A percentile compares a stretch with the other conserved stretches of the same genome.
Conservation (phyloP, 1,140 invertebrate species). For the Megalopta genalis region DNA sequence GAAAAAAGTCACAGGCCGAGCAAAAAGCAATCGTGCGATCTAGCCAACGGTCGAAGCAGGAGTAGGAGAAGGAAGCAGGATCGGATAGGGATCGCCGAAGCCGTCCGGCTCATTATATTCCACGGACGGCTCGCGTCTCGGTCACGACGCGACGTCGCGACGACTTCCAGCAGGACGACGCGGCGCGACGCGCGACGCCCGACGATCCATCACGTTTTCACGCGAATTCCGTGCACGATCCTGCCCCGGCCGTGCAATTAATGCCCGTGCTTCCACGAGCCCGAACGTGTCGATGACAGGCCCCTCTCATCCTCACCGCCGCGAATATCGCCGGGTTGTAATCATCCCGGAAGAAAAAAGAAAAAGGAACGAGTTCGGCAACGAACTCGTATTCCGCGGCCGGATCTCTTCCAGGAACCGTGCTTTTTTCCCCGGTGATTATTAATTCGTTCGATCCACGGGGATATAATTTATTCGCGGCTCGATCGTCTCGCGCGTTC, state of each 20-base stretch:
- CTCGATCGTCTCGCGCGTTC: neutral
- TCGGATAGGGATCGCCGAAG: slow-evolving; percentile 41
- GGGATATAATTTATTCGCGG: slow-evolving; percentile 38
- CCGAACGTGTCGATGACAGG: slow-evolving; percentile 12
- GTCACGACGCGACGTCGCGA: slow-evolving; percentile 48
- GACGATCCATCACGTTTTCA: slow-evolving; percentile 63
- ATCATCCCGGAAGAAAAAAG: neutral
- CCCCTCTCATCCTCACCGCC: too few relatives aligned
- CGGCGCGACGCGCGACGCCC: too few relatives aligned
- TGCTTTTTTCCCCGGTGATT: slow-evolving; percentile 7
- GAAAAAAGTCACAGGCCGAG: neutral
- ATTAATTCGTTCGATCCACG: slow-evolving; percentile 28
- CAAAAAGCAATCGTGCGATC: neutral
- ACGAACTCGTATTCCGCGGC: neutral
- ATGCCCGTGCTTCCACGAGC: slow-evolving; percentile 23
- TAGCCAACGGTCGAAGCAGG: neutral
- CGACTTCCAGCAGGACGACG: slow-evolving; percentile 44
- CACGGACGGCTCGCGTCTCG: slow-evolving; percentile 38
- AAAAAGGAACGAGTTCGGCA: too few relatives aligned
- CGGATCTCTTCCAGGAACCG: slow-evolving; percentile 13
- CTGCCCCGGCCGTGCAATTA: slow-evolving; percentile 52
- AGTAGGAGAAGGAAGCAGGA: neutral
- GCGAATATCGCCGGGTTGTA: slow-evolving; percentile 7
- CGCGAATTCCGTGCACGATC: slow-evolving; percentile 63
- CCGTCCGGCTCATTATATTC: slow-evolving; percentile 57